A percentile compares a stretch with the other conserved stretches of the same genome.
These are phyloP conservation scores for Oegoconia quadripuncta DNA, from an alignment of 2,888 invertebrate species.

Conservation along the genomic window DNA sequence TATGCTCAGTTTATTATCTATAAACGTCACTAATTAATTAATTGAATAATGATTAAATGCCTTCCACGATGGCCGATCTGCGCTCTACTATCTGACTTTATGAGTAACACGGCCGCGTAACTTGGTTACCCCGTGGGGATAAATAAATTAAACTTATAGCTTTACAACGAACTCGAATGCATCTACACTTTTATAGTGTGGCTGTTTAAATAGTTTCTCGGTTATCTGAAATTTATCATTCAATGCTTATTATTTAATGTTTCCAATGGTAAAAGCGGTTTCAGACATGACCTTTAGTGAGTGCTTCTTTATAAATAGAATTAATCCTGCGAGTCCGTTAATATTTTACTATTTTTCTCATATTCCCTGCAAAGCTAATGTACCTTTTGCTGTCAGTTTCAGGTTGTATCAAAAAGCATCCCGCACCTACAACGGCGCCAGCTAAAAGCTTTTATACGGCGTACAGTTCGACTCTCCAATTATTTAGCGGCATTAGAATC, in stretches of 20 bases:
- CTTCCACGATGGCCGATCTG: constrained; percentile 37
- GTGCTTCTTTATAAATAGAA: neutral
- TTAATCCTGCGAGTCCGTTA: no score
- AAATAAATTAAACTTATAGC: constrained; percentile 9
- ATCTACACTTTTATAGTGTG: neutral
- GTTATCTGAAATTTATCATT: constrained; percentile 7
- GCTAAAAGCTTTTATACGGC: neutral
- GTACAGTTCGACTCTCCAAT: constrained; percentile 22
- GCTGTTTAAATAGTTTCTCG: neutral
- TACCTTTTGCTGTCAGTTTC: neutral
- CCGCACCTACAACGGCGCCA: neutral
- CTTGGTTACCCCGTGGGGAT: constrained; percentile 44
- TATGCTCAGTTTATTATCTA: constrained; percentile 70
- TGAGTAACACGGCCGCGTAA: constrained; percentile 48
- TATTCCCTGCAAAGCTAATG: no score
- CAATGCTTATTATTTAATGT: neutral
- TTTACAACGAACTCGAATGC: neutral
- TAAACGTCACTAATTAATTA: constrained; percentile 77
- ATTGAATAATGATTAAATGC: constrained; percentile 72
- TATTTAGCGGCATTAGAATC: constrained; percentile 44
- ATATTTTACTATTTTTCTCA: no score
- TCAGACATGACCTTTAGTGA: neutral
- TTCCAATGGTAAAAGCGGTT: neutral
- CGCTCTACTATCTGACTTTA: constrained; percentile 32
- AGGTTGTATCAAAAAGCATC: constrained; percentile 3